Evolutionary conservation across 1,140 invertebrate genomes (phyloP).

Genomic region (Scaptomyza pallida): DNA sequence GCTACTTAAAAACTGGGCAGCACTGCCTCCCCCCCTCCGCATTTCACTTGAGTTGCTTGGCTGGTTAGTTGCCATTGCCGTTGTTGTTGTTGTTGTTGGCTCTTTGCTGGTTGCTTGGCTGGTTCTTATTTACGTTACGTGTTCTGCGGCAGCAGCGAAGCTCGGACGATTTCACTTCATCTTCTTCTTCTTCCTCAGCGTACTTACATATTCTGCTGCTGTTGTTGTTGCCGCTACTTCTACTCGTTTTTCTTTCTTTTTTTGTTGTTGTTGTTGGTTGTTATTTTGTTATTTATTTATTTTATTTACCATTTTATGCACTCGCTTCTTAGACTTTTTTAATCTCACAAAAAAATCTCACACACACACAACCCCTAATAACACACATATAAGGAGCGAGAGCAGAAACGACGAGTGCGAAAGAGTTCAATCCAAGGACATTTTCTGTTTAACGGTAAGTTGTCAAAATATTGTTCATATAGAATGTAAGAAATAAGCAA

Average conservation of each 20-base stretch:
- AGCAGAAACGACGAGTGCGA: slow-evolving; percentile 12
- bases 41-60: slow-evolving; percentile 22
- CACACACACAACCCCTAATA: neutral
- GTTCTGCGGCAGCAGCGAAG: slow-evolving; percentile 35
- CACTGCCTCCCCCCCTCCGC: slow-evolving; percentile 2
- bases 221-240: neutral
- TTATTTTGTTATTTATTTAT: slow-evolving; percentile 40
- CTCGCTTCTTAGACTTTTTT: slow-evolving; percentile 18
- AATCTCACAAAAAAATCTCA: too few species aligned
- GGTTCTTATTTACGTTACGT: slow-evolving; percentile 68
- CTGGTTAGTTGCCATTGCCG: slow-evolving; percentile 20
- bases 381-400: slow-evolving; percentile 5
- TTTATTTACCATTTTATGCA: slow-evolving; percentile 39
- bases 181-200: slow-evolving; percentile 27
- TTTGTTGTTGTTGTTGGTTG: neutral
- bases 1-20: neutral
- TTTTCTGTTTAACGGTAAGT: slow-evolving; percentile 44
- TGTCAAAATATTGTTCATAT: too few species aligned
- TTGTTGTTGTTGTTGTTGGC: slow-evolving; percentile 8
- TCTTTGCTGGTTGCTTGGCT: slow-evolving; percentile 43
- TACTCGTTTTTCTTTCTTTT: neutral
- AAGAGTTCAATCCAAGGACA: slow-evolving; percentile 32
- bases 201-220: slow-evolving; percentile 18
- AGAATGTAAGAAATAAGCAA: too few species aligned
- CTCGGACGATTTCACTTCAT: slow-evolving; percentile 65